A percentile compares a stretch with the other conserved stretches of the same genome.
phyloP scores from a whole-genome alignment of 2,888 invertebrate species.

The Plutella xylostella region DNA sequence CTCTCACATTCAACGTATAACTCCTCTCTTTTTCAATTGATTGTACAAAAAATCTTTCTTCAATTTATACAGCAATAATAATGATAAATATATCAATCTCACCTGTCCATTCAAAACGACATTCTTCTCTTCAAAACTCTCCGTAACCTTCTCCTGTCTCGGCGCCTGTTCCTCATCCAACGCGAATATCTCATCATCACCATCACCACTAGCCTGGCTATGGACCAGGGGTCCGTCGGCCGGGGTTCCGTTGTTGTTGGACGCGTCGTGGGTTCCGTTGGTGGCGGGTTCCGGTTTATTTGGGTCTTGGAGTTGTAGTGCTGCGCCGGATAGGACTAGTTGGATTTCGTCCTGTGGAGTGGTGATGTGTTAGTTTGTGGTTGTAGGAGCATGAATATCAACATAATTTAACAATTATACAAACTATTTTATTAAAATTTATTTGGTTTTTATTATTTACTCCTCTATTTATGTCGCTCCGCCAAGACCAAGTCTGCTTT shows the following conservation, averaged over 20 bases:
- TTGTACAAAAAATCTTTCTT: no score
- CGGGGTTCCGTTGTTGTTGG: constrained; percentile 14
- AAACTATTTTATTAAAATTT: no score
- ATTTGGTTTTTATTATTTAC: no score
- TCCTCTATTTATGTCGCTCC: no score
- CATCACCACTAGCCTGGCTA: constrained; percentile 50
- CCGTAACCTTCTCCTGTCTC: constrained; percentile 15
- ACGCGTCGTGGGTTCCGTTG: constrained; percentile 14
- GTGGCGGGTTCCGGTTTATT: constrained; percentile 28
- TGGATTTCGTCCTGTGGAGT: constrained; percentile 73
- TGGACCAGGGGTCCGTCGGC: constrained; percentile 16
- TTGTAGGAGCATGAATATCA: no score
- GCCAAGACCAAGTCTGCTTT: no score
- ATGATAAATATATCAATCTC: not conserved
- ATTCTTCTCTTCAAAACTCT: constrained; percentile 28
- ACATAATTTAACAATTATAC: no score
- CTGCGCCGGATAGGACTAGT: constrained; percentile 80
- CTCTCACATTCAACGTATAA: no score
- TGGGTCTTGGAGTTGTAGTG: constrained; percentile 68
- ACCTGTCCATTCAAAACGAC: constrained; percentile 32
- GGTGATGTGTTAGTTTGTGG: not conserved
- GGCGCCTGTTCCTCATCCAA: constrained; percentile 80
- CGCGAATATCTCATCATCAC: constrained; percentile 85
- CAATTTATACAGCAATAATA: no score
- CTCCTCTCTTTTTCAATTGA: no score